Conservation (phyloP, 2,888 invertebrate genomes). For the Leptopterna dolabrata region DNA sequence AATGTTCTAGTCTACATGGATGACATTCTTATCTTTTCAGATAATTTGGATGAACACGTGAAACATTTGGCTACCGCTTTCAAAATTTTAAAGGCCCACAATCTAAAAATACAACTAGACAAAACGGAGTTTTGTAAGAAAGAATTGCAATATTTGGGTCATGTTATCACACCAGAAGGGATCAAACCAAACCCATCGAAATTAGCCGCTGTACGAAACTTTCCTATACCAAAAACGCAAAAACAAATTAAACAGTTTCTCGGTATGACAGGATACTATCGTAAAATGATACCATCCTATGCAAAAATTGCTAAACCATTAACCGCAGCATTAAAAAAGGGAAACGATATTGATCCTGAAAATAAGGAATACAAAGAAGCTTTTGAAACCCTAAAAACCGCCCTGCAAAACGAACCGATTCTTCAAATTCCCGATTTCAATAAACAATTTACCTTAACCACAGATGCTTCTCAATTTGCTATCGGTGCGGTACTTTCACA, state of each 20-base stretch:
- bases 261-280: slow-evolving; percentile 64
- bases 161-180: no score
- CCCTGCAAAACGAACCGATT: slow-evolving; percentile 25
- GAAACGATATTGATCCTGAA: slow-evolving; percentile 42
- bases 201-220: no score
- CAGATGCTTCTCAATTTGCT: slow-evolving; percentile 64
- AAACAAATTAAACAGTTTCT: slow-evolving; percentile 61
- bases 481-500: slow-evolving; percentile 63
- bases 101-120: slow-evolving; percentile 52
- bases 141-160: slow-evolving; percentile 50
- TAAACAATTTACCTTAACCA: slow-evolving; percentile 58
- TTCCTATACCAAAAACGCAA: slow-evolving; percentile 37
- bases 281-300: slow-evolving; percentile 63
- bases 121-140: no score
- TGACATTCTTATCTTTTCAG: slow-evolving; percentile 53
- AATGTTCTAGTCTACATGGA: slow-evolving; percentile 56
- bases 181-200: slow-evolving; percentile 47
- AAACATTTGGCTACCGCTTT: slow-evolving; percentile 10
- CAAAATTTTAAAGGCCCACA: slow-evolving; percentile 12
- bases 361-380: neutral
- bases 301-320: slow-evolving; percentile 62
- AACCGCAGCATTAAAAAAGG: slow-evolving; percentile 61
- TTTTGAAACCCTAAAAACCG: neutral
- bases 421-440: slow-evolving; percentile 55
- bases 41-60: slow-evolving; percentile 26